Evolutionary conservation across 2,888 invertebrate genomes (phyloP).

Genomic region (Eupeodes luniger): DNA sequence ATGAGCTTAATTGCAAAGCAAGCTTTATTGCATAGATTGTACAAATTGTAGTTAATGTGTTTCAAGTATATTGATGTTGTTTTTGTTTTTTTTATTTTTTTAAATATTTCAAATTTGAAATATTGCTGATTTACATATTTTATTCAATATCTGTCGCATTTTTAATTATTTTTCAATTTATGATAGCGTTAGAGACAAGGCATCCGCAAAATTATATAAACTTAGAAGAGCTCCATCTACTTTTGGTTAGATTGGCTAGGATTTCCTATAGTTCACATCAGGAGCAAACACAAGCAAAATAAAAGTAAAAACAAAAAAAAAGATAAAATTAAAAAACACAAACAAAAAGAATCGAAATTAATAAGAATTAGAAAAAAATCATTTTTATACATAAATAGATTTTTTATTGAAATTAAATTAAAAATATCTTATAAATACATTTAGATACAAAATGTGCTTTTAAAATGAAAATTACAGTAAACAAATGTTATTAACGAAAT

Average conservation of each 20-base stretch:
- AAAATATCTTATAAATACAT: background rate
- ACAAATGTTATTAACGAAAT: slow-evolving; percentile 23
- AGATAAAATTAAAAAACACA: slow-evolving; percentile 32
- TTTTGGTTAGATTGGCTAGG: slow-evolving; percentile 84
- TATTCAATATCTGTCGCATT: slow-evolving; percentile 8
- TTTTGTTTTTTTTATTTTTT: slow-evolving; percentile 23
- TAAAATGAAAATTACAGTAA: background rate
- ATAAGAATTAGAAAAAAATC: slow-evolving; percentile 4
- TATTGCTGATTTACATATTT: slow-evolving; percentile 26
- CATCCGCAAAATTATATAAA: slow-evolving; percentile 78
- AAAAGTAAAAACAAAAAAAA: slow-evolving; percentile 74
- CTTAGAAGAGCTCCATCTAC: slow-evolving; percentile 80
- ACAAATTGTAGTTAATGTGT: slow-evolving; percentile 46
- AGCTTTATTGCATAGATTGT: background rate
- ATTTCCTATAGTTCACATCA: slow-evolving; percentile 81
- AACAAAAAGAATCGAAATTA: slow-evolving; percentile 29
- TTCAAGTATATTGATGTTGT: background rate
- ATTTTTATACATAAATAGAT: slow-evolving; percentile 35
- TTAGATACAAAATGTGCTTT: slow-evolving; percentile 14
- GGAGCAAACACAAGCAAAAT: slow-evolving; percentile 79
- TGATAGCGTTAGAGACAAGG: slow-evolving; percentile 72
- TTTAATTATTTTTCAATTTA: slow-evolving; percentile 32
- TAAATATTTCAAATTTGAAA: slow-evolving; percentile 32
- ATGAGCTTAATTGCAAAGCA: slow-evolving; percentile 71
- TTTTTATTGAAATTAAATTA: slow-evolving; percentile 18